phyloP scores from a whole-genome alignment of 2,888 invertebrate species.

The Drosophila koepferae region DNA sequence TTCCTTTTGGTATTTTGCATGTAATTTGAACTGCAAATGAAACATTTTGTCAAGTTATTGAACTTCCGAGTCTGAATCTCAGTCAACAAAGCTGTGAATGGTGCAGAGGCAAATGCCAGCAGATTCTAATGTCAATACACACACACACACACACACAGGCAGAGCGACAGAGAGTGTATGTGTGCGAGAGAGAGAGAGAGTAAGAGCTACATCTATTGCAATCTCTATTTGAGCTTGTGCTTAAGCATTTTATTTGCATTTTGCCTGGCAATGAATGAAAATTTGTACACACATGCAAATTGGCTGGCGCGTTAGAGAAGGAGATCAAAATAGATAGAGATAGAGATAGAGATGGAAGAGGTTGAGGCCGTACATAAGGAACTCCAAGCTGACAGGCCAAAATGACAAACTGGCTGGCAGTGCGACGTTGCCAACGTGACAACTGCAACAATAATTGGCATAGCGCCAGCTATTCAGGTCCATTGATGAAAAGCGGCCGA shows the following conservation, averaged over 20 bases:
- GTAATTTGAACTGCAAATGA: conserved; percentile 10
- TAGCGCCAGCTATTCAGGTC: conserved; percentile 62
- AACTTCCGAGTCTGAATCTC: conserved; percentile 33
- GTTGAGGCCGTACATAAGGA: conserved; percentile 36
- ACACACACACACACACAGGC: too few relatives aligned
- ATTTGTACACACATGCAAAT: conserved; percentile 64
- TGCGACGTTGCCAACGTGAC: conserved; percentile 46
- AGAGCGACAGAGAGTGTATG: too few relatives aligned
- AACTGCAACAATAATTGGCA: conserved; percentile 76
- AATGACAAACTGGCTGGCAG: conserved; percentile 66
- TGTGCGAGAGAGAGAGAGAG: background rate
- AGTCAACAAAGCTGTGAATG: conserved; percentile 41
- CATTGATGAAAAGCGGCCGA: conserved; percentile 74
- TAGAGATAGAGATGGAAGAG: background rate
- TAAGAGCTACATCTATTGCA: conserved; percentile 28
- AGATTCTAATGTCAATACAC: conserved; percentile 61
- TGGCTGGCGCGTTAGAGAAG: conserved; percentile 28
- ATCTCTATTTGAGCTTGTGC: conserved; percentile 55
- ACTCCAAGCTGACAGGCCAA: conserved; percentile 53
- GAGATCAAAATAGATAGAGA: background rate
- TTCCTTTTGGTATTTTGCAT: background rate
- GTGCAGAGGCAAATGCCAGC: conserved; percentile 26
- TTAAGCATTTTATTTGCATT: conserved; percentile 66
- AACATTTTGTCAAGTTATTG: conserved; percentile 40
- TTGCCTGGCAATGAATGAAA: conserved; percentile 71